Percentiles rank a stretch among this genome's conserved stretches.
These are phyloP conservation scores for Paralvinella palmiformis DNA, from an alignment of 1,140 invertebrate genomes.

Conservation along the genomic window DNA sequence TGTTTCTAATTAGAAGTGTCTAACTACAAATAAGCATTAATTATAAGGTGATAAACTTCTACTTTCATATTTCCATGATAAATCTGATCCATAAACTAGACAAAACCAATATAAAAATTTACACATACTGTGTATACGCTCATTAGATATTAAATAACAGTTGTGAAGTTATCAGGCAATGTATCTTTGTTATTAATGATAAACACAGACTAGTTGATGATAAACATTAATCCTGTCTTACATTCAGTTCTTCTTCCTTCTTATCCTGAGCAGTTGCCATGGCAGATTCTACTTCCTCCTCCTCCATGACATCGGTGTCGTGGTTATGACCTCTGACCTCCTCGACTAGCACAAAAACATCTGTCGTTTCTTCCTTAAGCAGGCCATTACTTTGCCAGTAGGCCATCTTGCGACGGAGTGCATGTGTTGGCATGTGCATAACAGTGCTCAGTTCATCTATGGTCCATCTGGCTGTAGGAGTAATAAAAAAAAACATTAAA, in stretches of 20 bases:
- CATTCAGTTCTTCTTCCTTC: conserved; percentile 84
- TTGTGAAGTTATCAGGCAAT: too few relatives aligned
- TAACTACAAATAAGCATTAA: too few relatives aligned
- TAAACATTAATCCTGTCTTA: conserved; percentile 25
- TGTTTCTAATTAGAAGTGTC: too few relatives aligned
- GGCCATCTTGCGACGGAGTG: conserved; percentile 74
- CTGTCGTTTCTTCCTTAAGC: conserved; percentile 66
- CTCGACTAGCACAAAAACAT: conserved; percentile 73
- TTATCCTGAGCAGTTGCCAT: conserved; percentile 90
- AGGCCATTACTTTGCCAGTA: conserved; percentile 81
- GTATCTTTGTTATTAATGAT: too few relatives aligned
- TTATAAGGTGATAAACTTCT: too few relatives aligned
- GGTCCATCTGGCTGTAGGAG: conserved; percentile 68
- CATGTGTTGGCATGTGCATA: conserved; percentile 76
- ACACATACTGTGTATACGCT: too few relatives aligned
- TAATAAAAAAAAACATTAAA: too few relatives aligned
- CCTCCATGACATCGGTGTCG: conserved; percentile 70
- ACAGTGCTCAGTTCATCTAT: conserved; percentile 75
- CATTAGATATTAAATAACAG: too few relatives aligned
- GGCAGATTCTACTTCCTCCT: conserved; percentile 85
- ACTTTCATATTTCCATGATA: too few relatives aligned
- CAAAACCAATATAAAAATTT: too few relatives aligned
- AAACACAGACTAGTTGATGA: too few relatives aligned
- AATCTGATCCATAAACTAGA: too few relatives aligned
- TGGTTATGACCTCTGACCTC: conserved; percentile 53